These are phyloP conservation scores for Erethizon dorsatum DNA, from an alignment of 2,797 vertebrate species.

Conservation along the genomic window DNA sequence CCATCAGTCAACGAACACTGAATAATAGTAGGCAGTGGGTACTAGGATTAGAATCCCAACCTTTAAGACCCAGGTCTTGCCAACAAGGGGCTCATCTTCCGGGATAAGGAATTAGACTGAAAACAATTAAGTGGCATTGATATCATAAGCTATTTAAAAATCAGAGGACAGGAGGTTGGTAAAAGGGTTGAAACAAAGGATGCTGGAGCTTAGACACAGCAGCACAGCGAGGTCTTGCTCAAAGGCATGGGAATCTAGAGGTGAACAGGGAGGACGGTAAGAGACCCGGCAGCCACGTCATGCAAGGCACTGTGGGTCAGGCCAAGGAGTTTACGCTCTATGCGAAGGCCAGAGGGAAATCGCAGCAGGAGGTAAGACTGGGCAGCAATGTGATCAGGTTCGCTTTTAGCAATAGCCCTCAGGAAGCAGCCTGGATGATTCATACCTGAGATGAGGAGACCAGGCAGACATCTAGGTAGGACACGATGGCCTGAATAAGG, in stretches of 20 bases:
- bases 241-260: neutral
- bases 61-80: neutral
- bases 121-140: accelerated
- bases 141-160: neutral
- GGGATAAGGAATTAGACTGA: neutral
- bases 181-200: neutral
- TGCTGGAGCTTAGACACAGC: neutral
- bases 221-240: accelerated
- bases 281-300: neutral
- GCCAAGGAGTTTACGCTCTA: neutral
- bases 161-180: neutral
- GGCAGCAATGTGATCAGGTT: neutral
- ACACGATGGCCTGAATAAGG: neutral
- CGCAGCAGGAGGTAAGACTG: neutral
- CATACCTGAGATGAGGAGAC: neutral
- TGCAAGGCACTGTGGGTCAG: neutral
- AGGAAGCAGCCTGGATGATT: neutral
- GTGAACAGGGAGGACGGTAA: accelerated
- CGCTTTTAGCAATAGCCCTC: neutral
- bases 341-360: neutral
- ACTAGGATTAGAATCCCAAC: neutral
- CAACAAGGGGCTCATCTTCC: neutral
- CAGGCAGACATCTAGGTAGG: neutral
- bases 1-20: neutral
- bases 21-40: neutral